Evolutionary conservation across 2,888 invertebrate genomes (phyloP), one percentile per base, ranked within the genome.

Genomic region (Copidosoma aretas): DNA sequence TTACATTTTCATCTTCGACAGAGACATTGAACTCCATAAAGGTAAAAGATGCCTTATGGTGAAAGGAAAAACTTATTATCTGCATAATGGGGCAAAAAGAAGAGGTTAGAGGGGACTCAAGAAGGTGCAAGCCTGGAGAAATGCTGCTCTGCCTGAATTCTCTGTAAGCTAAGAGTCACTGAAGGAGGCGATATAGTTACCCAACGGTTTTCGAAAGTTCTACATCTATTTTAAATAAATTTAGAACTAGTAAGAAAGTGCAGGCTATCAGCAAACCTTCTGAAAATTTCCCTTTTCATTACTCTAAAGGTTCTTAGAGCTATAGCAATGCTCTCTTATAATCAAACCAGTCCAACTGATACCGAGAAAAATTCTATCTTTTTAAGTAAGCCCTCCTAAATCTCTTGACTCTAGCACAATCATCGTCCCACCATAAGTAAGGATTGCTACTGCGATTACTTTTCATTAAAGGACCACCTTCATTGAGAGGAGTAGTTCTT

Each of bases 231-330:
- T 8, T 8, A 32, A 5, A 32, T 32, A 32, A 32, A 32, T 5
- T 3, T 32, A 8, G 32, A 8, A 32, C 32, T 32, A 32, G 32
- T 5, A 32, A 3, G 32, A 32, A 32, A 32, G 32, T 32, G 3
- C 4, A 32, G 32, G 8, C 32, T 32, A 1, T 17, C 17, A 2
- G 52, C 32, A 32, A 61, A 61, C 25, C n/a, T 61, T 41, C 21
- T 32, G 10, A 61, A 52, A 19, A 19, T 2, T 19, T 61, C 60
- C 14, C n/a, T 52, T 32, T 39, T 61, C 32, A 51, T 54, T 12
- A 1, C 56, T 64, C 67, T 68, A 49, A 69, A 32, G 32, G 32
- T 32, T 32, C 8, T 3, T 5, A 32, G 3, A 3, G 32, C 32
- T 32, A 32, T 3, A 32, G 32, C 32, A 32, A 32, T 3, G 3